Evolutionary conservation across 1,140 invertebrate species (phyloP).

Genomic region (Orchestia grillus): DNA sequence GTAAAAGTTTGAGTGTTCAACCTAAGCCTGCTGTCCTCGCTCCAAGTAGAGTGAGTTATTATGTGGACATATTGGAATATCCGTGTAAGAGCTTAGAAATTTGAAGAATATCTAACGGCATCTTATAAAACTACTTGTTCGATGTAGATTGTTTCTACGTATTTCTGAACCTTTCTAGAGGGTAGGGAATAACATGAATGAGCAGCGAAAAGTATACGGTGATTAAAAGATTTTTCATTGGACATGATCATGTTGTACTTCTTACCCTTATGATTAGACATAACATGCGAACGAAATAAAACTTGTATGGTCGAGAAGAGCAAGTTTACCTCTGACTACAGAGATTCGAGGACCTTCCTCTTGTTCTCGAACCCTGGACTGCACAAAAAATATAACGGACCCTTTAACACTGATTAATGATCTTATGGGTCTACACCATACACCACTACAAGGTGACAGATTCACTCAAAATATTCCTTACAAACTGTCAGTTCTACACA

Average conservation of each 20-base stretch:
- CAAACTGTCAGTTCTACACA: not conserved
- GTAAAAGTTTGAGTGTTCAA: not conserved
- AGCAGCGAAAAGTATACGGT: not conserved
- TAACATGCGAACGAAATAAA: conserved; percentile 44
- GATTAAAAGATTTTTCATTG: not conserved
- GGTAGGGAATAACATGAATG: not conserved
- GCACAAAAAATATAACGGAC: conserved; percentile 38
- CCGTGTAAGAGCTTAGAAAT: not conserved
- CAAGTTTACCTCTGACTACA: conserved; percentile 39
- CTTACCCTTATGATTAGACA: conserved; percentile 42
- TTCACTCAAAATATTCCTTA: not conserved
- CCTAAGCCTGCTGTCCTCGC: not conserved
- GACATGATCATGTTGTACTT: not conserved
- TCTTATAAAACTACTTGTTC: not conserved
- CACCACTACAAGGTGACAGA: not conserved
- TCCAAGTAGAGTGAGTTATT: no score
- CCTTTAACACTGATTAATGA: not conserved
- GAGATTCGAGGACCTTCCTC: conserved; percentile 44
- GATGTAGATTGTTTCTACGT: not conserved
- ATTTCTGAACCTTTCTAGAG: not conserved
- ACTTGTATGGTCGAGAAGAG: conserved; percentile 30
- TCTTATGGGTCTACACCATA: not conserved
- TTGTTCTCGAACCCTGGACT: conserved; percentile 48
- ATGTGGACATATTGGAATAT: not conserved
- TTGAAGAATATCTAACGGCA: not conserved